Percentiles rank a stretch among this genome's conserved stretches.
Evolutionary conservation across 2,888 invertebrate genomes (phyloP).

Genomic region (Lepidocyrtinus sp.): DNA sequence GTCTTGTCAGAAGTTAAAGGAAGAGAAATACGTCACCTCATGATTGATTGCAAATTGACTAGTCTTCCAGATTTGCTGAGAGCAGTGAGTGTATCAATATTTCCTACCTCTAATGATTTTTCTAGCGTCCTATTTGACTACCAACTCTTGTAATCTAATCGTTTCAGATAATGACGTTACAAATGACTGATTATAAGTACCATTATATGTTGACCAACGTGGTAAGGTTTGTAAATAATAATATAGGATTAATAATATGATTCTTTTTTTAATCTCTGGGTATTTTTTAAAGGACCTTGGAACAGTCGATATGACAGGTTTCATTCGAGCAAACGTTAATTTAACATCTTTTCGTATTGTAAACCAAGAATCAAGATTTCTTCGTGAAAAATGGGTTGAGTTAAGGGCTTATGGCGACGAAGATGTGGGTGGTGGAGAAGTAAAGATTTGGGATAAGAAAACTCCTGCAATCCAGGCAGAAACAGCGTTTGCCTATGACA

Average conservation of each 20-base stretch:
- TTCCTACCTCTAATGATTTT: background rate
- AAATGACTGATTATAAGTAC: conserved; percentile 89
- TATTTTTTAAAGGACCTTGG: conserved; percentile 53
- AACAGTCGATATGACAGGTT: conserved; percentile 65
- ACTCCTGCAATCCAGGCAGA: conserved; percentile 63
- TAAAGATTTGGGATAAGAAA: conserved; percentile 64
- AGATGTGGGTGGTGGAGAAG: conserved; percentile 60
- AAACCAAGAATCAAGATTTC: conserved; percentile 63
- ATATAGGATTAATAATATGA: too few species aligned
- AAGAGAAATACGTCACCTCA: conserved; percentile 73
- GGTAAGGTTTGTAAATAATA: conserved; percentile 72
- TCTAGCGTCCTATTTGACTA: too few species aligned
- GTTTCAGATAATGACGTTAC: conserved; percentile 71
- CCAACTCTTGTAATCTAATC: too few species aligned
- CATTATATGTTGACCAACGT: conserved; percentile 86
- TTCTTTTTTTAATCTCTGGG: too few species aligned
- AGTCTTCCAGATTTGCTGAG: conserved; percentile 63
- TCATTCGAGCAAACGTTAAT: conserved; percentile 65
- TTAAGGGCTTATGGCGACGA: conserved; percentile 67
- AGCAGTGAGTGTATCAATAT: conserved; percentile 55
- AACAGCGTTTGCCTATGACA: conserved; percentile 67
- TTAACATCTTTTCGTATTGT: conserved; percentile 67
- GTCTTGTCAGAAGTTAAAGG: conserved; percentile 74
- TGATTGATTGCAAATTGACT: conserved; percentile 73
- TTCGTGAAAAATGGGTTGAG: conserved; percentile 67